Evolutionary conservation across 2,888 invertebrate species (phyloP).

Genomic region (Pseudanteris insignis): DNA sequence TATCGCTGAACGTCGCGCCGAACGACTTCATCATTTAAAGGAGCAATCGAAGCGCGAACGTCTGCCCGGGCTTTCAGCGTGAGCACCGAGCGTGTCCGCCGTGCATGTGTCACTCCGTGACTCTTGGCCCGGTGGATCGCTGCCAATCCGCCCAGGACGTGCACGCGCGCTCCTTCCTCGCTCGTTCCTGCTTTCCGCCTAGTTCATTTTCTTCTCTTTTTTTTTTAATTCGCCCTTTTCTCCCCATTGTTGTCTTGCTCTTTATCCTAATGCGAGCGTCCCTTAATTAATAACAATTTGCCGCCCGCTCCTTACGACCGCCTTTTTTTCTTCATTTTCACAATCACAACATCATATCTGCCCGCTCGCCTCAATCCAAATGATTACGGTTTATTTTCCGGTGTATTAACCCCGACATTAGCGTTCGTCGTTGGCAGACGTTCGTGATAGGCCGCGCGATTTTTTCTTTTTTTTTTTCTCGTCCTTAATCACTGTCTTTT

Average conservation of each 20-base stretch:
- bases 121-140: conserved; percentile 57
- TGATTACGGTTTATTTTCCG: conserved; percentile 33
- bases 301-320: conserved; percentile 20
- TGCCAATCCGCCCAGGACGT: conserved; percentile 62
- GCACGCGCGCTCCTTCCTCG: conserved; percentile 54
- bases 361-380: conserved; percentile 19
- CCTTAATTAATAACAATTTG: conserved; percentile 42
- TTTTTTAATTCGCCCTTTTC: conserved; percentile 19
- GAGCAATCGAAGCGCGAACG: conserved; percentile 60
- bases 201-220: too few species aligned
- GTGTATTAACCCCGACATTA: conserved; percentile 25
- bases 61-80: conserved; percentile 61
- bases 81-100: conserved; percentile 64
- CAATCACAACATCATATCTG: conserved; percentile 37
- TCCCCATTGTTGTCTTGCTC: conserved; percentile 23
- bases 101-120: conserved; percentile 65
- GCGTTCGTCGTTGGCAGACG: conserved; percentile 5
- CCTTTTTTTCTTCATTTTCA: conserved; percentile 27
- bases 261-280: conserved; percentile 38
- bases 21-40: conserved; percentile 41
- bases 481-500: conserved; percentile 13
- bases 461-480: too few species aligned
- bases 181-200: conserved; percentile 38
- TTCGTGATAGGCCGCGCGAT: conserved; percentile 14
- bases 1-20: conserved; percentile 6